Percentiles rank a stretch among this genome's conserved stretches.
Evolutionary conservation across 2,888 invertebrate species (phyloP).

Genomic region (Venusia cambrica): DNA sequence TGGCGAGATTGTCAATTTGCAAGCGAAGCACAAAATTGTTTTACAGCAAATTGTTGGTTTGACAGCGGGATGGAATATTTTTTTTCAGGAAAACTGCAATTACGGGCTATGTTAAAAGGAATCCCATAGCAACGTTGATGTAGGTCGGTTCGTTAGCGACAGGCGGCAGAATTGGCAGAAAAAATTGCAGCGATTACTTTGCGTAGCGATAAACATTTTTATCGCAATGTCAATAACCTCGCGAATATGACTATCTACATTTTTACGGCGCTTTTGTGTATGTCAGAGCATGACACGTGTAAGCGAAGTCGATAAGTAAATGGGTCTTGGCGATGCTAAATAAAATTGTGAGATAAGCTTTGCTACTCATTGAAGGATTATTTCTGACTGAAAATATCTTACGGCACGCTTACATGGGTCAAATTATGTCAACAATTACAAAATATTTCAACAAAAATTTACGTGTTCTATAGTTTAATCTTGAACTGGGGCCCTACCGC

Average conservation of each 20-base stretch:
- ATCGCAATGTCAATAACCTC: slow-evolving; percentile 61
- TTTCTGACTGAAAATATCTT: too few species aligned
- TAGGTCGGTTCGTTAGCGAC: slow-evolving; percentile 28
- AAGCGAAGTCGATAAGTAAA: slow-evolving; percentile 32
- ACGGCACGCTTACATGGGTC: too few species aligned
- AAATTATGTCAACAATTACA: too few species aligned
- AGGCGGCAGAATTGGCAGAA: slow-evolving; percentile 19
- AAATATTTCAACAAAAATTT: too few species aligned
- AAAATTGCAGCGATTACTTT: slow-evolving; percentile 29
- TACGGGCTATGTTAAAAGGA: slow-evolving; percentile 10
- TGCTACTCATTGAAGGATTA: too few species aligned
- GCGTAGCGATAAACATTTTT: slow-evolving; percentile 39
- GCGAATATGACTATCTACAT: slow-evolving; percentile 43
- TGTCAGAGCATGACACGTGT: slow-evolving; percentile 41
- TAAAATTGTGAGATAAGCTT: too few species aligned
- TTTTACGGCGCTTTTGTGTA: slow-evolving; percentile 41
- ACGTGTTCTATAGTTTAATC: too few species aligned
- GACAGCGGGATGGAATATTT: slow-evolving; percentile 1
- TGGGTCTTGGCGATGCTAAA: slow-evolving; percentile 25
- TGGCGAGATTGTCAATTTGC: slow-evolving; percentile 8
- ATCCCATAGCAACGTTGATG: slow-evolving; percentile 25
- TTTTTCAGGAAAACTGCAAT: slow-evolving; percentile 1
- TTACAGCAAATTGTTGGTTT: background rate
- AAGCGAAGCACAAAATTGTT: slow-evolving; percentile 2
- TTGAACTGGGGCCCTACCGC: too few species aligned